A percentile compares a stretch with the other conserved stretches of the same genome.
phyloP scores from a whole-genome alignment of 2,113 vertebrate genomes.

The Setophaga coronata region DNA sequence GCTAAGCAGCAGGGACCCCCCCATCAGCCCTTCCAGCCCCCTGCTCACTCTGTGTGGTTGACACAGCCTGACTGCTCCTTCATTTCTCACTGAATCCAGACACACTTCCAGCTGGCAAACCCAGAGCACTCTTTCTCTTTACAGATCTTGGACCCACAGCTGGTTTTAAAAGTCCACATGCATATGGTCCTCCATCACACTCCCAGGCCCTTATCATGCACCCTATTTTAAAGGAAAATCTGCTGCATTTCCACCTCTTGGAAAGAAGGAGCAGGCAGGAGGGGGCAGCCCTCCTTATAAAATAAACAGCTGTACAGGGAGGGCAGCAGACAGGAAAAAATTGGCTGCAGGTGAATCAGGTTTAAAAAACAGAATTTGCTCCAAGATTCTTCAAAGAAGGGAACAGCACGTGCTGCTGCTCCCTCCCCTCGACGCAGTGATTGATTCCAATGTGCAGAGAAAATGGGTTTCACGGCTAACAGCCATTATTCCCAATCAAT shows the following conservation, averaged over 20 bases:
- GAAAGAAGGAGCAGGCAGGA: background rate
- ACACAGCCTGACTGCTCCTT: background rate
- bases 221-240: background rate
- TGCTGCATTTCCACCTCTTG: rapidly evolving
- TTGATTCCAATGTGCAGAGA: background rate
- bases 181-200: background rate
- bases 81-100: background rate
- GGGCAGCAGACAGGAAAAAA: background rate
- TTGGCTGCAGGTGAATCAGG: background rate
- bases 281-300: background rate
- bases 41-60: rapidly evolving
- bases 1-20: background rate
- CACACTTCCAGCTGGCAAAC: background rate
- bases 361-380: background rate
- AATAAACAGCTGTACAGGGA: background rate
- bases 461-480: slow-evolving; percentile 4
- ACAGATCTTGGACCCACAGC: background rate
- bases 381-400: background rate
- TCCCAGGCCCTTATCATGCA: background rate
- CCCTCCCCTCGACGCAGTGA: background rate
- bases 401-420: background rate
- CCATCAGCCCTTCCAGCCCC: rapidly evolving
- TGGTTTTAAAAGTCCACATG: background rate
- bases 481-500: slow-evolving; percentile 24
- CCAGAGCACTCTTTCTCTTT: background rate